These are phyloP conservation scores for Hapalemur alaotrensis DNA, from an alignment of 2,797 vertebrate genomes.

Conservation along the genomic window DNA sequence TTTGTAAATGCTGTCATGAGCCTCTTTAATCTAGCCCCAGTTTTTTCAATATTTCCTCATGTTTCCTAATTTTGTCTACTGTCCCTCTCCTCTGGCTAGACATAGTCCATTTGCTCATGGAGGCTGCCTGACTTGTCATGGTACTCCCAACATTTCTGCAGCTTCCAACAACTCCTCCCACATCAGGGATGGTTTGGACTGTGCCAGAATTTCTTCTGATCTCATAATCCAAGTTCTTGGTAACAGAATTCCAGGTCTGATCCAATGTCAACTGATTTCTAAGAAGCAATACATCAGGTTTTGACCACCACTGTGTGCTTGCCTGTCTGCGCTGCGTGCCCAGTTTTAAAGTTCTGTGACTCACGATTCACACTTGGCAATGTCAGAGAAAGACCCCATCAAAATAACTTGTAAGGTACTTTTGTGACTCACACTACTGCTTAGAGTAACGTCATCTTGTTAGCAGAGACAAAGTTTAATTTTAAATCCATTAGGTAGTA, in stretches of 20 bases:
- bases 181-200: neutral
- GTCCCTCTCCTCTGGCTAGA: neutral
- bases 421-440: neutral
- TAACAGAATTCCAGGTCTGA: neutral
- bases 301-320: neutral
- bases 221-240: neutral
- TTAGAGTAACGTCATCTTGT: neutral
- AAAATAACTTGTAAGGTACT: neutral
- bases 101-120: neutral
- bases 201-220: neutral
- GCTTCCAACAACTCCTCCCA: conserved; percentile 17
- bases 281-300: neutral
- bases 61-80: neutral
- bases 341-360: neutral
- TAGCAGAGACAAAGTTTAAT: neutral
- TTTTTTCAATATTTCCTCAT: neutral
- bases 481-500: neutral
- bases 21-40: neutral
- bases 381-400: neutral
- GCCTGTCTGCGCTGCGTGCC: neutral
- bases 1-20: neutral
- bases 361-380: neutral
- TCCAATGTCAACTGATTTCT: neutral
- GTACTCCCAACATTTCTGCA: neutral
- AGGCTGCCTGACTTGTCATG: neutral